phyloP scores from a whole-genome alignment of 2,113 vertebrate species.

The Pseudorectes ferrugineus region DNA sequence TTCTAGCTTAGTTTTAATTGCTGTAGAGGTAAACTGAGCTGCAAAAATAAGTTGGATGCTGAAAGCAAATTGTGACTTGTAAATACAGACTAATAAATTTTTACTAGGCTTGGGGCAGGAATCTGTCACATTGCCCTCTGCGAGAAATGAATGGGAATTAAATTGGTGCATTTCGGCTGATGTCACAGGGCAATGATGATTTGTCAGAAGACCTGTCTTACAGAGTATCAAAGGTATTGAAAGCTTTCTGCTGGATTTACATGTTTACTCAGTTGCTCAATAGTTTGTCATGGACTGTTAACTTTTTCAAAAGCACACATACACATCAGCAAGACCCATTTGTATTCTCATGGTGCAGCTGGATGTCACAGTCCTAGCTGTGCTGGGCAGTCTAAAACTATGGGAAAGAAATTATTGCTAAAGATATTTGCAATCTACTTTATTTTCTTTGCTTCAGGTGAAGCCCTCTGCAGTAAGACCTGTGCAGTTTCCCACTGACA shows the following conservation, averaged over 20 bases:
- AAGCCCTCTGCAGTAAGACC: not conserved
- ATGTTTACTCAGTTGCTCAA: not conserved
- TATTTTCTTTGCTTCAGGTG: not conserved
- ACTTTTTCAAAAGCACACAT: not conserved
- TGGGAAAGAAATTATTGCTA: not conserved
- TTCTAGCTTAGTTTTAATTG: accelerated
- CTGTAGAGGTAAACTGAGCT: not conserved
- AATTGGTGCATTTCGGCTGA: not conserved
- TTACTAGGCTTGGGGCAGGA: not conserved
- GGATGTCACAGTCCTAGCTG: not conserved
- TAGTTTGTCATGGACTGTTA: not conserved
- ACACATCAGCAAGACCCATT: not conserved
- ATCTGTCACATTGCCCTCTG: not conserved
- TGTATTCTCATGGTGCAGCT: not conserved
- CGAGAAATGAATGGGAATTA: not conserved
- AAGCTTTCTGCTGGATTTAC: not conserved
- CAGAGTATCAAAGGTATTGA: not conserved
- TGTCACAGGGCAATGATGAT: not conserved
- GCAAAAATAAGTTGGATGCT: not conserved
- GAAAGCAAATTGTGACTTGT: not conserved
- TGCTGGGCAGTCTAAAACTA: not conserved
- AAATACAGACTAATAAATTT: not conserved
- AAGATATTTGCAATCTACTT: not conserved
- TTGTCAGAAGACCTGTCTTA: not conserved
- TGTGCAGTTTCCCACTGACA: not conserved